Evolutionary conservation across 2,888 invertebrate genomes (phyloP), one percentile per base, ranked within the genome.

Genomic region (Mesorhabditis belari): DNA sequence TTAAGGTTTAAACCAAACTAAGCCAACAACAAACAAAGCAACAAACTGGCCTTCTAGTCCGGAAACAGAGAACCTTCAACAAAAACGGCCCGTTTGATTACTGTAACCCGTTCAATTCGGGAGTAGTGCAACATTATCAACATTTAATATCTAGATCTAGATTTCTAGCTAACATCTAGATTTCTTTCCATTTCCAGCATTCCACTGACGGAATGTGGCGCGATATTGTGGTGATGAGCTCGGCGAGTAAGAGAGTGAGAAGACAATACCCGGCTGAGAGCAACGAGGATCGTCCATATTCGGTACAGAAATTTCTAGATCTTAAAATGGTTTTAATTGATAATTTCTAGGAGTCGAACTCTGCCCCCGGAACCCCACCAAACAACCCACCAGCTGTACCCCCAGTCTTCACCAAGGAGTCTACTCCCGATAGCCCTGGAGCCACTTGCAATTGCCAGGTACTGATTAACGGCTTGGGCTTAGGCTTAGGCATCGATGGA

Each of bases 121-220:
- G n/a, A n/a, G n/a, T n/a, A n/a, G n/a, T n/a, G n/a, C n/a, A n/a
- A n/a, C n/a, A n/a, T n/a, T n/a, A n/a, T n/a, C n/a, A n/a, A n/a
- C n/a, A n/a, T n/a, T n/a, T n/a, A n/a, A n/a, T n/a, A n/a, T n/a
- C n/a, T n/a, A n/a, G n/a, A n/a, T n/a, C n/a, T n/a, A n/a, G n/a
- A n/a, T n/a, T n/a, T n/a, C n/a, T n/a, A n/a, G n/a, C n/a, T n/a
- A n/a, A n/a, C n/a, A n/a, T n/a, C n/a, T n/a, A n/a, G n/a, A n/a
- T n/a, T n/a, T n/a, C n/a, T n/a, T 50, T 50, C 27, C 27, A 29
- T 21, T 62, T 73, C 25, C 53, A 76, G 71, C 58, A 61, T 26
- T 65, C 69, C 19, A 77, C 79, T 28, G 76, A 79, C 56, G 77
- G 76, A 61, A 63, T 79, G 61, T 80, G 80, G 79, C 61, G 65